Evolutionary conservation across 2,113 vertebrate genomes (phyloP).

Genomic region (Parus major): DNA sequence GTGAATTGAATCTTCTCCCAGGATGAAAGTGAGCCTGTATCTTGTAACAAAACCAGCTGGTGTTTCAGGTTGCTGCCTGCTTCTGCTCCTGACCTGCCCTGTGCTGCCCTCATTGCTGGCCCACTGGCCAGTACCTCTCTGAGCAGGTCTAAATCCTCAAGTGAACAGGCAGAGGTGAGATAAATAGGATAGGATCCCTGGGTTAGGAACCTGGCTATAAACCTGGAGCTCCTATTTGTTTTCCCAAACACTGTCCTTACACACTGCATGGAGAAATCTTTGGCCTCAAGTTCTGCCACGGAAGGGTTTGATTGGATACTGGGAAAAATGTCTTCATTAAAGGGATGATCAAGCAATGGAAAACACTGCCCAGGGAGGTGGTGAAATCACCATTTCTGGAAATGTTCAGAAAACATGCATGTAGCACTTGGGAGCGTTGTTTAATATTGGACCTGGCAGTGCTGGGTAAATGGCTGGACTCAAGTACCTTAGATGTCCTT

Average conservation of each 20-base stretch:
- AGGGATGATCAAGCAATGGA: neutral
- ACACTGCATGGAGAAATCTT: neutral
- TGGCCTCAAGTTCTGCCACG: neutral
- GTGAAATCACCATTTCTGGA: neutral
- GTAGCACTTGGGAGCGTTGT: neutral
- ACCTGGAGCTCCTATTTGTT: neutral
- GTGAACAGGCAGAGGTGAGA: neutral
- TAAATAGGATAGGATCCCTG: neutral
- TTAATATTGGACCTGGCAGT: neutral
- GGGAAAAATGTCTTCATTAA: neutral
- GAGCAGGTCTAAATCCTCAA: neutral
- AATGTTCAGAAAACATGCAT: neutral
- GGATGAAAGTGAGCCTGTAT: conserved; percentile 23
- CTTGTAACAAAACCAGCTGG: neutral
- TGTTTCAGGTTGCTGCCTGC: conserved; percentile 26
- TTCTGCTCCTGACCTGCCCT: neutral
- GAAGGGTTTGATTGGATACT: neutral
- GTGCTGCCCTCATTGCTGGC: neutral
- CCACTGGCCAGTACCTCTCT: neutral
- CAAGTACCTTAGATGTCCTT: neutral
- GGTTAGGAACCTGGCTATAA: neutral
- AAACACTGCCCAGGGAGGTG: too few species aligned
- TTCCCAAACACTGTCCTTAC: neutral
- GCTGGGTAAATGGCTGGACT: neutral
- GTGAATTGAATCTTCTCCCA: conserved; percentile 6